Evolutionary conservation across 2,888 invertebrate genomes (phyloP), one percentile per base, ranked within the genome.

Genomic region (Latrodectus elegans): DNA sequence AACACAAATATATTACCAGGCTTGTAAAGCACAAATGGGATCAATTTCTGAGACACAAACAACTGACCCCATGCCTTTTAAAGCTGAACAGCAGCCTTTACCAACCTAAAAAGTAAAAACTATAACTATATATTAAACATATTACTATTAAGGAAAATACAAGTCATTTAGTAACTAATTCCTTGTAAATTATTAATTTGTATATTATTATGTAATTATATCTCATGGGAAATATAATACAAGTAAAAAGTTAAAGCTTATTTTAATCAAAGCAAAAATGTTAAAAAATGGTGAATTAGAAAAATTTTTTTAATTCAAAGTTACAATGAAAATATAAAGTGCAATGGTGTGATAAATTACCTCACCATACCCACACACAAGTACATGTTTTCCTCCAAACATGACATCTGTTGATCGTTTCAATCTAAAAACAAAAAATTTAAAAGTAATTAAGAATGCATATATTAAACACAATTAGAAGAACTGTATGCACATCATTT

Each of bases 381-480:
- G 95, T 0, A 98, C 97, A 93, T 98, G 98, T 92, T 99, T 98
- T 0, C 99, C 99, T 17, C 98, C 98, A 92, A 99, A 98, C 99
- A 99, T 99, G 14, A 98, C 95, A 91, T 99, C 99, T 8, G 97
- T 97, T 60, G 97, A 96, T 89, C 97, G 94, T 92, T 97, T 97
- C 88, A 96, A 92, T 79, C 96, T 96, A 90, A n/a, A 38, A 38
- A 6, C 1, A 38, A 3, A 38, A 3, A 6, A 38, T n/a, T n/a
- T n/a, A n/a, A 38, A 38, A 38, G 38, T 38, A 38, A 38, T 4
- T 38, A 4, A 38, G 38, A 38, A 6, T 4, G 4, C 38, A 38
- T 4, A 38, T 38, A 38, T 38, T 38, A 38, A 38, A 38, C 38
- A 38, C 3, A 38, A 38, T 38, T 38, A 38, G 0, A 38, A 38